These are phyloP conservation scores for Sander lucioperca DNA, from an alignment of 2,113 vertebrate genomes.

Conservation along the genomic window DNA sequence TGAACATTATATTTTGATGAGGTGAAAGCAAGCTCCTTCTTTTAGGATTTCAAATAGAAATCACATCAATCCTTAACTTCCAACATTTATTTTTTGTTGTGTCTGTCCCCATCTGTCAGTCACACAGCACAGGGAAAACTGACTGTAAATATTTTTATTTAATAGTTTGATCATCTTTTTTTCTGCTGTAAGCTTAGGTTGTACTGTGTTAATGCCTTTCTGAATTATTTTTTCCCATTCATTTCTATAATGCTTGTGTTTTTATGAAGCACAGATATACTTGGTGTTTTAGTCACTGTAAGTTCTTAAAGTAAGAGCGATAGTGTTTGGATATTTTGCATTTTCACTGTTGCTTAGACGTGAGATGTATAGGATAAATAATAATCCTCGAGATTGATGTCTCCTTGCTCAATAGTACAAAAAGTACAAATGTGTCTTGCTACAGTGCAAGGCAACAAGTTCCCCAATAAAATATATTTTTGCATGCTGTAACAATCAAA, in stretches of 20 bases:
- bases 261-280: neutral
- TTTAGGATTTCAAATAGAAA: constrained; percentile 49
- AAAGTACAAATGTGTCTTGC: neutral
- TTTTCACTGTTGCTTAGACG: neutral
- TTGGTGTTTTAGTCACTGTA: neutral
- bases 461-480: neutral
- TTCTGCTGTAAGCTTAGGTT: neutral
- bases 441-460: neutral
- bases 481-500: neutral
- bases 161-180: neutral
- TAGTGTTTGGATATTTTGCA: neutral
- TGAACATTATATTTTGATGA: constrained; percentile 68
- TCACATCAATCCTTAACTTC: constrained; percentile 44
- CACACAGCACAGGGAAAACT: constrained; percentile 14
- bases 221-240: neutral
- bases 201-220: neutral
- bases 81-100: constrained; percentile 51
- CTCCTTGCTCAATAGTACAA: neutral
- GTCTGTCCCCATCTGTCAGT: constrained; percentile 40
- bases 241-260: neutral
- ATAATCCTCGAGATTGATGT: neutral
- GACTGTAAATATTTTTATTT: constrained; percentile 1
- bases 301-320: neutral
- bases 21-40: constrained; percentile 25
- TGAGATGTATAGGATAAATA: neutral